Evolutionary conservation across 2,797 vertebrate species (phyloP).

Genomic region (Peromyscus aztecus): DNA sequence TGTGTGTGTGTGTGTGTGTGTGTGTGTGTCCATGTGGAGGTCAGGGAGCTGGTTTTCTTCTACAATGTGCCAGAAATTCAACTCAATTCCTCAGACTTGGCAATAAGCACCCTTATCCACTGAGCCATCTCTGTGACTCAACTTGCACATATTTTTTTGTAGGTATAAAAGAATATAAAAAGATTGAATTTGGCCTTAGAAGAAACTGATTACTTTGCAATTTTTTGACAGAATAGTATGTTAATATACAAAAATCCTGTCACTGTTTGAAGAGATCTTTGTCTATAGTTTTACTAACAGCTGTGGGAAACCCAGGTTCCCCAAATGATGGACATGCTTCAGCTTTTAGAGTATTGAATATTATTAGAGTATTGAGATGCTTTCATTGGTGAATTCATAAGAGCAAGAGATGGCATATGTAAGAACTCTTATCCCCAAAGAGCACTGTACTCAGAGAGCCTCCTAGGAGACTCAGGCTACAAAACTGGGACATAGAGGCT

Average conservation of each 20-base stretch:
- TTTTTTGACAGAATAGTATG: neutral
- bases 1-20: neutral
- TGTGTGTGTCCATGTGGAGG: neutral
- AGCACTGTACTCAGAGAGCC: neutral
- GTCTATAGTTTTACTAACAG: neutral
- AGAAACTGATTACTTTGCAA: neutral
- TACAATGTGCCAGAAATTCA: neutral
- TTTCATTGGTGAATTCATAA: conserved; percentile 18
- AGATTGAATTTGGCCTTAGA: neutral
- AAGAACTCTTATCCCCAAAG: neutral
- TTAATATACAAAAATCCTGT: neutral
- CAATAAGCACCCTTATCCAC: neutral
- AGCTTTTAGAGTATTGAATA: neutral
- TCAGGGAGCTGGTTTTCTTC: neutral
- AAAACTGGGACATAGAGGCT: neutral
- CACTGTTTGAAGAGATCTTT: neutral
- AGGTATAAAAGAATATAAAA: neutral
- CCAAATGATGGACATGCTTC: neutral
- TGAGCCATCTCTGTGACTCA: neutral
- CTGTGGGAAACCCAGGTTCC: neutral
- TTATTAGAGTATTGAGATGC: neutral
- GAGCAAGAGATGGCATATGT: neutral
- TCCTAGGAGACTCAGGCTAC: neutral
- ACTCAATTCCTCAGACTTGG: neutral
- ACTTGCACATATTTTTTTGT: neutral